Conservation (phyloP, 2,797 vertebrate species). For the Mormyrus hasselquistii region DNA sequence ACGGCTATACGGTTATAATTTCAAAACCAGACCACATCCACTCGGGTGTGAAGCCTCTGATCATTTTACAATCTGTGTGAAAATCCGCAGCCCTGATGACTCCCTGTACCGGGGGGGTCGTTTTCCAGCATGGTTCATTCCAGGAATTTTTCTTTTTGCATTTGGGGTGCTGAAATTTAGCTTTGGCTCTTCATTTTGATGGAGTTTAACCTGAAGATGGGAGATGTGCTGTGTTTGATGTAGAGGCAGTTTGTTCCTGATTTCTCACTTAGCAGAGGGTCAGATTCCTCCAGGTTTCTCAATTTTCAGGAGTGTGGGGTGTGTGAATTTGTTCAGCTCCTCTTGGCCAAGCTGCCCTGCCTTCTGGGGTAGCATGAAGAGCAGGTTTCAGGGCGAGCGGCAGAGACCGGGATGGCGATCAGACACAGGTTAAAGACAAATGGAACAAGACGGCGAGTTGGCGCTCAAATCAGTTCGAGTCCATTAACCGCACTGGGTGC, state of each 20-base stretch:
- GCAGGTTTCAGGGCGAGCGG: not conserved
- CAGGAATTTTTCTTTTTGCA: not conserved
- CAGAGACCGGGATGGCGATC: not conserved
- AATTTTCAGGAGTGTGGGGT: not conserved
- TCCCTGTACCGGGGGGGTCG: not conserved
- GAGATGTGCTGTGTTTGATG: not conserved
- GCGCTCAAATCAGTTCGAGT: constrained; percentile 9
- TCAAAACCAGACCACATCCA: not conserved
- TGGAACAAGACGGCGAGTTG: not conserved
- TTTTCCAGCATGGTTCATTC: not conserved
- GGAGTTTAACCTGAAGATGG: not conserved
- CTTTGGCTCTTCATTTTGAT: not conserved
- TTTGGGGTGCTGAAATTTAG: not conserved
- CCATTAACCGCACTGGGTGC: not conserved
- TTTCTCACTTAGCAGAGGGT: not conserved
- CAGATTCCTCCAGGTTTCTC: not conserved
- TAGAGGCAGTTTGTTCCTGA: not conserved
- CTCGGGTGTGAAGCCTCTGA: not conserved
- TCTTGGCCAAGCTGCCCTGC: not conserved
- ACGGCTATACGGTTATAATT: not conserved
- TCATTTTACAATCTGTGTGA: not conserved
- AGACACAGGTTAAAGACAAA: not conserved
- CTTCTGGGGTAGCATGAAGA: not conserved
- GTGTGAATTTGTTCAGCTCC: not conserved
- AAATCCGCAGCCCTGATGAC: not conserved